These are phyloP conservation scores for Tauraco erythrolophus DNA, from an alignment of 2,113 vertebrate genomes.

Conservation along the genomic window DNA sequence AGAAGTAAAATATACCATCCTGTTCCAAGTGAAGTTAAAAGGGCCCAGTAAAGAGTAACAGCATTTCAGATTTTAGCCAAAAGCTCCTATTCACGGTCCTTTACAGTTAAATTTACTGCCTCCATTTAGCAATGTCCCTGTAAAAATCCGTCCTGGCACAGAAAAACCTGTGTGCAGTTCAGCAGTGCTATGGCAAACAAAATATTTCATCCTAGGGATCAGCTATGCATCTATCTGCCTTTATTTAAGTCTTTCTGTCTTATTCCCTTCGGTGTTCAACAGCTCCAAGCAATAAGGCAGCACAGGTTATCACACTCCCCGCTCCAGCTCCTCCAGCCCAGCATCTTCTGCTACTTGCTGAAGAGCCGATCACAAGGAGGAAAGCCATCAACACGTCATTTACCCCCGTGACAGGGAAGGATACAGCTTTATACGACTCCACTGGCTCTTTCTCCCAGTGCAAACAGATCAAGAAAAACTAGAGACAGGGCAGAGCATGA, in stretches of 20 bases:
- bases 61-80: conserved; percentile 73
- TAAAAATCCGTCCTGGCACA: conserved; percentile 70
- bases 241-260: conserved; percentile 3
- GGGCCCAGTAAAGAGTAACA: conserved; percentile 75
- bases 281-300: not conserved
- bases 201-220: conserved; percentile 50
- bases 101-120: conserved; percentile 79
- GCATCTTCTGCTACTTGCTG: not conserved
- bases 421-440: not conserved
- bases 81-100: conserved; percentile 74
- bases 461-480: not conserved
- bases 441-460: not conserved
- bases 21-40: conserved; percentile 76
- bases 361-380: not conserved
- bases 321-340: not conserved
- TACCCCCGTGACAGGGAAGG: not conserved
- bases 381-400: not conserved
- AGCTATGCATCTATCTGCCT: conserved; percentile 5
- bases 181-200: conserved; percentile 37
- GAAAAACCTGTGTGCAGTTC: conserved; percentile 26
- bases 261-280: not conserved
- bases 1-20: conserved; percentile 73
- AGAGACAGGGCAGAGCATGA: not conserved
- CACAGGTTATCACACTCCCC: not conserved
- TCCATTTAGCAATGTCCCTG: conserved; percentile 78